Conservation (phyloP, 2,113 vertebrate genomes). For the Reinhardtius hippoglossoides region DNA sequence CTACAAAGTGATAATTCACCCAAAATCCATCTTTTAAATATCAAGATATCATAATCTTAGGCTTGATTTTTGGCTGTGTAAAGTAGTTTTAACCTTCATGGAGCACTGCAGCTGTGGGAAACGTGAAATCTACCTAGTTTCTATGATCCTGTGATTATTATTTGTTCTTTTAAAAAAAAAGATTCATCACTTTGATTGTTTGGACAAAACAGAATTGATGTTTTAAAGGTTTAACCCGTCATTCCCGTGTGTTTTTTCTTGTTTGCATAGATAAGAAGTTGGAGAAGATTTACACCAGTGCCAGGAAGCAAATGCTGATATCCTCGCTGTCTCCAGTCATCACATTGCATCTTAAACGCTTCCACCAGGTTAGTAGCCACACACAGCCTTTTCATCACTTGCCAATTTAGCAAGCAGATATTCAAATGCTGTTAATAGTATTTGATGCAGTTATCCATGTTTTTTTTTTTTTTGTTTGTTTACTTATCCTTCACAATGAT, state of each 20-base stretch:
- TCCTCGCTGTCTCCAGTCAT: constrained; percentile 92
- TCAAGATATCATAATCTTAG: not conserved
- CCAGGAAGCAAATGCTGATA: constrained; percentile 95
- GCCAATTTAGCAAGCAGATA: not conserved
- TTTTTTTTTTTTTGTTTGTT: not conserved
- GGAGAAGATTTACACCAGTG: constrained; percentile 94
- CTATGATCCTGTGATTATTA: no score
- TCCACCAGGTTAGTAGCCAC: constrained; percentile 88
- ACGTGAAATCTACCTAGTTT: no score
- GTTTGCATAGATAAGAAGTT: constrained; percentile 86
- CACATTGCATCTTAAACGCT: constrained; percentile 96
- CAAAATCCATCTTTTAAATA: no score
- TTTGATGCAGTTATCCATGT: not conserved
- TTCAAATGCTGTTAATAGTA: not conserved
- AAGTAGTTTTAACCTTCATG: no score
- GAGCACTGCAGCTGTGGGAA: no score
- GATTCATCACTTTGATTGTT: no score
- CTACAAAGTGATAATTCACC: no score
- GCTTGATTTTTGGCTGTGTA: no score
- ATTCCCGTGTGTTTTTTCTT: constrained; percentile 15
- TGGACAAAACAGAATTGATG: no score
- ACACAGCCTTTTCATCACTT: not conserved
- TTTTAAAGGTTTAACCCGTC: not conserved
- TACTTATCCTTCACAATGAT: not conserved
- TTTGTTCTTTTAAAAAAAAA: no score